These are phyloP conservation scores for Phylloscopus trochilus DNA, from an alignment of 2,113 vertebrate genomes.

Conservation along the genomic window DNA sequence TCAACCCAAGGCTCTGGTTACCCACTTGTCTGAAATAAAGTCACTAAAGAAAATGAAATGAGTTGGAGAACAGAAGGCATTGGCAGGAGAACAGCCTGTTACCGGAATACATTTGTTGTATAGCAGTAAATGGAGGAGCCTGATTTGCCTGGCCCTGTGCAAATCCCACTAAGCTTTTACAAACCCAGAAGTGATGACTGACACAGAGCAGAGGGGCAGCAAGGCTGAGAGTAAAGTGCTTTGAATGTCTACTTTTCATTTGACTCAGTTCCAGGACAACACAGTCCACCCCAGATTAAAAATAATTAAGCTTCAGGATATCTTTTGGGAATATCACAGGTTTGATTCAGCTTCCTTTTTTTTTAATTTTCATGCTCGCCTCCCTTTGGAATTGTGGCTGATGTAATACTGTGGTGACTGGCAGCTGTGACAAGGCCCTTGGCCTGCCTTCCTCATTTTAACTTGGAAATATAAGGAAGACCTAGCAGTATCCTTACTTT, in stretches of 20 bases:
- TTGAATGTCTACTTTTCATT: constrained; percentile 36
- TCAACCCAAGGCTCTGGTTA: constrained; percentile 8
- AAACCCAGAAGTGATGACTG: constrained; percentile 57
- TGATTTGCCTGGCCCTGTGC: constrained; percentile 18
- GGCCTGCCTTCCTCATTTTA: not conserved
- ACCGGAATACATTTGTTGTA: constrained; percentile 28
- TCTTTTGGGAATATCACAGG: not conserved
- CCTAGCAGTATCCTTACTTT: not conserved
- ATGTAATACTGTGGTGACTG: not conserved
- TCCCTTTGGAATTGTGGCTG: not conserved
- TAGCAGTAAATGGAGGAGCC: constrained; percentile 34
- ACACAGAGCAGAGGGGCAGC: constrained; percentile 31
- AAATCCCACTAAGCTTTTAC: constrained; percentile 26
- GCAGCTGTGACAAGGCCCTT: not conserved
- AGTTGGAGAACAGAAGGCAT: constrained; percentile 50
- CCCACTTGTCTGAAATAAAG: constrained; percentile 47
- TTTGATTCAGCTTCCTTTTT: not conserved
- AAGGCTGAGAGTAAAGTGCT: not conserved
- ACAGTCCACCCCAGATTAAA: constrained; percentile 14
- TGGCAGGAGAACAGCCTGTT: constrained; percentile 43
- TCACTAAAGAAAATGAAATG: constrained; percentile 45
- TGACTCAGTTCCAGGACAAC: constrained; percentile 34
- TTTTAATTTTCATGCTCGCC: not conserved
- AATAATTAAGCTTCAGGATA: not conserved
- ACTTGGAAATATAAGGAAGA: not conserved